Percentiles rank a stretch among this genome's conserved stretches.
phyloP scores from a whole-genome alignment of 2,888 invertebrate species.

The Epinotia bilunana region DNA sequence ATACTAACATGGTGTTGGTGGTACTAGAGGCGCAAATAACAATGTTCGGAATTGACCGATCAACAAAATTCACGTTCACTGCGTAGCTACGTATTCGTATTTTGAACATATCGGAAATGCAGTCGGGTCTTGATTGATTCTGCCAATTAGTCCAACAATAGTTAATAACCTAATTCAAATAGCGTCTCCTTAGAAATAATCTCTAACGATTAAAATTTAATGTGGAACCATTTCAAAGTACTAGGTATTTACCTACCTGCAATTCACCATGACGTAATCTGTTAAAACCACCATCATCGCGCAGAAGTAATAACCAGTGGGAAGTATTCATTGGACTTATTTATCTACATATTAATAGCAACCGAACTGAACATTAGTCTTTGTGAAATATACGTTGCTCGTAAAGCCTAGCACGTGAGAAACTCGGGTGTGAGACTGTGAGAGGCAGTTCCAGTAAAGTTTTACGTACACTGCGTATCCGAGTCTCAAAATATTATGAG shows the following conservation, averaged over 20 bases:
- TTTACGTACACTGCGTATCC: no score
- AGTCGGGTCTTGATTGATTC: background rate
- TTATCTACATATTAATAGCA: conserved; percentile 8
- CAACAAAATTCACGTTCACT: conserved; percentile 2
- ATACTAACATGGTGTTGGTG: background rate
- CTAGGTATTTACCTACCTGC: background rate
- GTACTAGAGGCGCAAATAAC: background rate
- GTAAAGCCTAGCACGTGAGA: conserved; percentile 6
- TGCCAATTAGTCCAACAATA: conserved; percentile 8
- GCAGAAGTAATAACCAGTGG: conserved; percentile 19
- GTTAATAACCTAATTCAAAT: background rate
- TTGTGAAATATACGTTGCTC: conserved; percentile 31
- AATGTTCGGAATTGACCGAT: background rate
- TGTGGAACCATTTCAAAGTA: background rate
- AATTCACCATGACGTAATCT: conserved; percentile 17
- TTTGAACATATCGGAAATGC: conserved; percentile 10
- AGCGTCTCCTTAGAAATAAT: background rate
- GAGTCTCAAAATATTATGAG: no score
- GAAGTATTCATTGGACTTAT: conserved; percentile 16
- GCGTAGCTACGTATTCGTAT: background rate
- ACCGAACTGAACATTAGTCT: conserved; percentile 21
- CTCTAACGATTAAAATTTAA: background rate
- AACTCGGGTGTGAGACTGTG: background rate
- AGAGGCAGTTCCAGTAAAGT: background rate
- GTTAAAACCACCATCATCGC: conserved; percentile 4